A percentile compares a stretch with the other conserved stretches of the same genome.
Evolutionary conservation across 1,140 invertebrate species (phyloP).

Genomic region (Campodea augens): DNA sequence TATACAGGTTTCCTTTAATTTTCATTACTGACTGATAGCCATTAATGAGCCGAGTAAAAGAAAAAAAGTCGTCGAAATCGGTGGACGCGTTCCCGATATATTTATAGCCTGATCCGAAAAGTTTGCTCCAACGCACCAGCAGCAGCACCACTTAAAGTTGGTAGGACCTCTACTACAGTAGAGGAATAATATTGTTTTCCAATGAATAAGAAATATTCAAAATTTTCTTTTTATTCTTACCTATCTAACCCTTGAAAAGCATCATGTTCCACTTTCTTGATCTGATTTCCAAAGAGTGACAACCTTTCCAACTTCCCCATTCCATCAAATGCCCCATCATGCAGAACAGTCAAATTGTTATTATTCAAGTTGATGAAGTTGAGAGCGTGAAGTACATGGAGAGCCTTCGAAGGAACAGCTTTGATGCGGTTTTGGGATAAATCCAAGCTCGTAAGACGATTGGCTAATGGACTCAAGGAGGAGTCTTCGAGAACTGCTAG

Average conservation of each 20-base stretch:
- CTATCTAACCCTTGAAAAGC: constrained; percentile 68
- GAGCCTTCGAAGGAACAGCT: constrained; percentile 54
- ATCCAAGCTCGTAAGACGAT: constrained; percentile 60
- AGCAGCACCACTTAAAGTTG: too few relatives aligned
- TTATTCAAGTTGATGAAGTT: constrained; percentile 76
- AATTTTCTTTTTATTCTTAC: constrained; percentile 30
- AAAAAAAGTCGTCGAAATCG: too few relatives aligned
- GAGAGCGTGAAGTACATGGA: constrained; percentile 56
- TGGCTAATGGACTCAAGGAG: constrained; percentile 60
- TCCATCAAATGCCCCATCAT: constrained; percentile 57
- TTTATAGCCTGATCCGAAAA: too few relatives aligned
- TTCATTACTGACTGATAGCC: too few relatives aligned
- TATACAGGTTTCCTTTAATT: too few relatives aligned
- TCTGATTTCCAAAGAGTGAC: constrained; percentile 71
- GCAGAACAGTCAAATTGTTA: constrained; percentile 58
- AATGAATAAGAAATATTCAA: constrained; percentile 5
- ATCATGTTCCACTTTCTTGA: constrained; percentile 49
- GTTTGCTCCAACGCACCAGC: too few relatives aligned
- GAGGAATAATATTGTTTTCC: too few relatives aligned
- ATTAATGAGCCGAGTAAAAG: too few relatives aligned
- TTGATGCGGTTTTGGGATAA: constrained; percentile 58
- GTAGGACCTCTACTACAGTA: too few relatives aligned
- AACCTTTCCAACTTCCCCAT: constrained; percentile 68
- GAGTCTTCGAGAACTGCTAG: constrained; percentile 67
- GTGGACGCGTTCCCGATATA: too few relatives aligned